Evolutionary conservation across 2,888 invertebrate genomes (phyloP).

Genomic region (Agrochola litura): DNA sequence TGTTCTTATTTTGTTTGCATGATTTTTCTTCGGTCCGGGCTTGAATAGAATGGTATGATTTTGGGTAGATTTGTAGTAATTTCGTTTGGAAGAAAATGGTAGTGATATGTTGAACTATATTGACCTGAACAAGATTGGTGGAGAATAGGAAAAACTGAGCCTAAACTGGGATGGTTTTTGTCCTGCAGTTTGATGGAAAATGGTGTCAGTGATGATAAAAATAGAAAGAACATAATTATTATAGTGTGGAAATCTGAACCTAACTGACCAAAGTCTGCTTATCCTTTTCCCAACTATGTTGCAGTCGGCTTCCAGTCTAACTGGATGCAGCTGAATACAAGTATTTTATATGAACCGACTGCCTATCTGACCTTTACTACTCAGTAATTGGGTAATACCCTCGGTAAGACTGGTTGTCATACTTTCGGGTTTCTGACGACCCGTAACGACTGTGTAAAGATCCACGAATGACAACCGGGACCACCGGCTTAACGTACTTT

Average conservation of each 20-base stretch:
- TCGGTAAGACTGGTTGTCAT: no score
- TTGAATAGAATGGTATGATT: neutral
- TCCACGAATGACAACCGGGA: no score
- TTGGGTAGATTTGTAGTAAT: neutral
- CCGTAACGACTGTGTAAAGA: no score
- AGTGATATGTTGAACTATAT: neutral
- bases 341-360: no score
- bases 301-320: no score
- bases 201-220: neutral
- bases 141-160: neutral
- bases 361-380: no score
- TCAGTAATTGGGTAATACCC: no score
- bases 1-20: conserved; percentile 29
- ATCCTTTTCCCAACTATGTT: no score
- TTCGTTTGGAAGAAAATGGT: neutral
- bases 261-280: neutral
- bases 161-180: neutral
- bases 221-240: neutral
- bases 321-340: no score
- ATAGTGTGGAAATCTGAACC: neutral
- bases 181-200: neutral
- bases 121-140: neutral
- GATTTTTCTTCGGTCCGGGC: conserved; percentile 11
- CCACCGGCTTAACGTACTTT: no score
- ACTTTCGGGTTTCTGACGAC: no score